Conservation (phyloP, 2,797 vertebrate species). For the Manis crassicaudata region DNA sequence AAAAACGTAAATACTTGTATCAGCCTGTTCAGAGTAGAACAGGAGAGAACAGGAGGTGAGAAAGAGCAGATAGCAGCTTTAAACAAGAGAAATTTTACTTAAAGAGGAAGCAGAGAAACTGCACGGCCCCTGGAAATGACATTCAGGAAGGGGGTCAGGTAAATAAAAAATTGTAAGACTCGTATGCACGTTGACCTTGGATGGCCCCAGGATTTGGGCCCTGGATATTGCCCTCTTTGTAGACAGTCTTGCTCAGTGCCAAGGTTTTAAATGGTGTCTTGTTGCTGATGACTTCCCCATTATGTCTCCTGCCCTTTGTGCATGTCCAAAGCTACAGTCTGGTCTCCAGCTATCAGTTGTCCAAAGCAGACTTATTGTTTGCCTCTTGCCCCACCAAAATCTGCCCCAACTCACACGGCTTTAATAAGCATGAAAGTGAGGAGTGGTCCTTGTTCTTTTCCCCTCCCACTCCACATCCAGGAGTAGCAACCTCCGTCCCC, state of each 20-base stretch:
- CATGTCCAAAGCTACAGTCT: background rate
- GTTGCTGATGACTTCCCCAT: background rate
- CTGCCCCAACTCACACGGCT: background rate
- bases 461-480: background rate
- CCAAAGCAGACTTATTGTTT: background rate
- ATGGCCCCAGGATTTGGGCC: background rate
- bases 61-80: background rate
- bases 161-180: background rate
- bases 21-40: background rate
- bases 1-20: background rate
- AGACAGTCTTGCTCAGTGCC: background rate
- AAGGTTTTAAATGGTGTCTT: background rate
- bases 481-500: too few relatives aligned
- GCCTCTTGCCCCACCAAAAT: background rate
- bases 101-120: background rate
- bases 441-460: background rate
- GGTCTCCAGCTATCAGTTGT: background rate
- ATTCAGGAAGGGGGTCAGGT: background rate
- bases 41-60: background rate
- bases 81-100: background rate
- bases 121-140: background rate
- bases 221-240: background rate
- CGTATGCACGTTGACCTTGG: background rate
- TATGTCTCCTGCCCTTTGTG: background rate
- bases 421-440: background rate